Conservation (phyloP, 1,140 invertebrate genomes). For the Drosophila lacteicornis region DNA sequence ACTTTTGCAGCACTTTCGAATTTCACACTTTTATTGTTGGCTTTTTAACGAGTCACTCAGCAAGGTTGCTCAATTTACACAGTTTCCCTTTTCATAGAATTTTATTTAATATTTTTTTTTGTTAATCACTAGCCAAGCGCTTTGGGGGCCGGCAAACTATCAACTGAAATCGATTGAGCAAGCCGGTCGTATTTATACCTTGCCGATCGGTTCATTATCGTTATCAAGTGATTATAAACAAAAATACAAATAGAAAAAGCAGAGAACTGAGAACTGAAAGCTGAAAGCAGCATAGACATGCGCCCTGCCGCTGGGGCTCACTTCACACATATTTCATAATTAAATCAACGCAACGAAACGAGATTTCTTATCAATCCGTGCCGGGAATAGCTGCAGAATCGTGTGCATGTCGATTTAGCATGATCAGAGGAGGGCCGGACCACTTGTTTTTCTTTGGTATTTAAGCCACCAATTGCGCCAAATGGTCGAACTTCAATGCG, state of each 20-base stretch:
- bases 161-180: conserved; percentile 51
- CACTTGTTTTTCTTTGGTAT: not conserved
- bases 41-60: not conserved
- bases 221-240: conserved; percentile 67
- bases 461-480: not conserved
- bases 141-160: conserved; percentile 30
- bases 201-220: conserved; percentile 30
- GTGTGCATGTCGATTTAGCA: conserved; percentile 42
- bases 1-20: conserved; percentile 11
- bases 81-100: not conserved
- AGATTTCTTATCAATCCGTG: conserved; percentile 33
- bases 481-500: not conserved
- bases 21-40: not conserved
- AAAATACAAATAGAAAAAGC: conserved; percentile 28
- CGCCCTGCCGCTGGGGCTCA: conserved; percentile 12
- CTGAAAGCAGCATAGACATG: conserved; percentile 18
- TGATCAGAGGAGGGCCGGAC: conserved; percentile 35
- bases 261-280: not conserved
- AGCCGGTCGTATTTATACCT: conserved; percentile 61
- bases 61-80: not conserved
- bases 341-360: conserved; percentile 30
- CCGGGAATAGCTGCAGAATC: conserved; percentile 12
- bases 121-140: conserved; percentile 9
- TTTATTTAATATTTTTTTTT: not conserved
- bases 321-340: conserved; percentile 58